Evolutionary conservation across 1,140 invertebrate species (phyloP).

Genomic region (Trigoniulus corallinus): DNA sequence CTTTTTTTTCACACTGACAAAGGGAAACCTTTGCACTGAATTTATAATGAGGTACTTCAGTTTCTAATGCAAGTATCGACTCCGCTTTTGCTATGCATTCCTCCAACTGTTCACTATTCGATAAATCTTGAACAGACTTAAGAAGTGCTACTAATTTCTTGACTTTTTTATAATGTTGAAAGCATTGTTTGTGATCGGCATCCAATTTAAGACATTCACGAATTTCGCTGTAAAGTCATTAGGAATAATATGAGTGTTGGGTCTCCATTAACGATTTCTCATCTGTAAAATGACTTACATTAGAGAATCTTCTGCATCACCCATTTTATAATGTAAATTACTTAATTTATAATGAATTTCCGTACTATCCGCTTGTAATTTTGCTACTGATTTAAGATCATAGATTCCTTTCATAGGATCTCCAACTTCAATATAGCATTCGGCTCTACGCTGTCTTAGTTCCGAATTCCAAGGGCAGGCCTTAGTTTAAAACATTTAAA

Average conservation of each 20-base stretch:
- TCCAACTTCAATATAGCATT: conserved; percentile 59
- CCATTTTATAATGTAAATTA: conserved; percentile 68
- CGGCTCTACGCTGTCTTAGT: conserved; percentile 66
- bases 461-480: conserved; percentile 70
- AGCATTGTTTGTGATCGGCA: conserved; percentile 93
- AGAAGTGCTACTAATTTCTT: conserved; percentile 88
- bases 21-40: conserved; percentile 37
- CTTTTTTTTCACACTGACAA: conserved; percentile 18
- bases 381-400: conserved; percentile 77
- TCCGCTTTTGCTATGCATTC: conserved; percentile 57
- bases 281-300: conserved; percentile 49
- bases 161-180: conserved; percentile 89
- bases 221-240: conserved; percentile 49
- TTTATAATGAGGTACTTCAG: conserved; percentile 52
- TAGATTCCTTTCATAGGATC: conserved; percentile 74
- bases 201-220: conserved; percentile 95
- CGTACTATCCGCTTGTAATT: conserved; percentile 80
- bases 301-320: conserved; percentile 77
- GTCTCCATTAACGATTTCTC: background rate
- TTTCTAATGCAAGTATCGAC: conserved; percentile 48
- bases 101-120: conserved; percentile 47
- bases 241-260: background rate
- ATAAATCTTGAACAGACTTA: conserved; percentile 47
- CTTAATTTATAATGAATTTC: conserved; percentile 70
- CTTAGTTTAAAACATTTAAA: conserved; percentile 21